These are phyloP conservation scores for Trichoplusia ni DNA, from an alignment of 1,140 invertebrate species.

Conservation along the genomic window DNA sequence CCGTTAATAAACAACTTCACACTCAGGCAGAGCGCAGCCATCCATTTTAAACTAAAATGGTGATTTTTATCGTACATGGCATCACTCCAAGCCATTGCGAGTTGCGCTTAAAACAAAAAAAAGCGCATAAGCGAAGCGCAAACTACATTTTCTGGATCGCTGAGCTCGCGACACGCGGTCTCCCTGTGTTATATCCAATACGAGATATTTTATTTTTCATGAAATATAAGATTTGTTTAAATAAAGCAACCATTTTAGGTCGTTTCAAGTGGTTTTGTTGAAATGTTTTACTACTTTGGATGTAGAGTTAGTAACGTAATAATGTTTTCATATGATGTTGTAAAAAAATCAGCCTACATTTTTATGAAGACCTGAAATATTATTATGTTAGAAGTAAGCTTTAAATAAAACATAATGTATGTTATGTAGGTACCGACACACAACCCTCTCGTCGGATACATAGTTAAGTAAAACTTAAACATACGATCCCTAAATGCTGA, in stretches of 20 bases:
- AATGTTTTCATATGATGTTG: no score
- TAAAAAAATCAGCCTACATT: no score
- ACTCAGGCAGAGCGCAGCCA: not conserved
- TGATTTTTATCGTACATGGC: constrained; percentile 21
- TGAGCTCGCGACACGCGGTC: constrained; percentile 21
- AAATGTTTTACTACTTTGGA: no score
- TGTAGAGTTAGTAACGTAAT: no score
- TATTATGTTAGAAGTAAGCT: no score
- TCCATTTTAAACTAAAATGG: constrained; percentile 13
- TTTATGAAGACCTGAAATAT: no score
- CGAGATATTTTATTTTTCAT: no score
- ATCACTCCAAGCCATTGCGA: constrained; percentile 19
- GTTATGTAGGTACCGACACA: not conserved
- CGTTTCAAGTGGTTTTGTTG: no score
- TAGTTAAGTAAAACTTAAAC: constrained; percentile 8
- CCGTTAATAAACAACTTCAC: constrained; percentile 1
- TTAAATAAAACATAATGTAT: no score
- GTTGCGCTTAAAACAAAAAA: constrained; percentile 8
- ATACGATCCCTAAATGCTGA: constrained; percentile 11
- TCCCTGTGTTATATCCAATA: not conserved
- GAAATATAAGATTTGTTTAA: no score
- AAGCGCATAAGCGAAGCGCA: constrained; percentile 34
- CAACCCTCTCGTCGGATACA: not conserved
- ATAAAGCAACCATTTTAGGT: no score
- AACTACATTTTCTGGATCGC: constrained; percentile 53